Percentiles rank a stretch among this genome's conserved stretches.
Evolutionary conservation across 1,140 invertebrate genomes (phyloP).

Genomic region (Papilio xuthus): DNA sequence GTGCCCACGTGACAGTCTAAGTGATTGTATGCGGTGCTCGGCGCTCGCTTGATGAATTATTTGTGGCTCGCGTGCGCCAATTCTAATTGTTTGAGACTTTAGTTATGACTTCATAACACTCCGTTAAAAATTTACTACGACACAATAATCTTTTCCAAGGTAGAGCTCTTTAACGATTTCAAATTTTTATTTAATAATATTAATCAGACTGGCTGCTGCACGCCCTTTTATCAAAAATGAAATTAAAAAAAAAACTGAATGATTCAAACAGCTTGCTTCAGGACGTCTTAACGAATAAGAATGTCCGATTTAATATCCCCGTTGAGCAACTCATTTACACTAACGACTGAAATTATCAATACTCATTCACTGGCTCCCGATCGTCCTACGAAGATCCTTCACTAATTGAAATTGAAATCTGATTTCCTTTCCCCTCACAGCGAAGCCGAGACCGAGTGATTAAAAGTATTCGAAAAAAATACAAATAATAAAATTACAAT

Average conservation of each 20-base stretch:
- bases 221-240: background rate
- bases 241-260: conserved; percentile 2
- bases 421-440: conserved; percentile 72
- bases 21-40: conserved; percentile 67
- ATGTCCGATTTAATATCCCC: conserved; percentile 56
- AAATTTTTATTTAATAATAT: background rate
- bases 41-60: conserved; percentile 70
- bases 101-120: conserved; percentile 40
- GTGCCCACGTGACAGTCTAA: conserved; percentile 74
- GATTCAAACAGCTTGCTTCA: conserved; percentile 24
- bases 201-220: background rate
- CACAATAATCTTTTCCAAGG: background rate
- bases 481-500: conserved; percentile 82
- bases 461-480: conserved; percentile 80
- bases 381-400: conserved; percentile 72
- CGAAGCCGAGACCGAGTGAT: conserved; percentile 66
- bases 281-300: conserved; percentile 36
- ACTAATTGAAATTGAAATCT: conserved; percentile 81
- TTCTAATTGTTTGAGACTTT: conserved; percentile 60
- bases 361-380: conserved; percentile 71
- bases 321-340: conserved; percentile 72
- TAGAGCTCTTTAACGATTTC: background rate
- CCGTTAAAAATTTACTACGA: background rate
- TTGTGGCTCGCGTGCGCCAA: conserved; percentile 67
- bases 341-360: conserved; percentile 75